Percentiles rank a stretch among this genome's conserved stretches.
Evolutionary conservation across 1,140 invertebrate genomes (phyloP).

Genomic region (Zaprionus inermis): DNA sequence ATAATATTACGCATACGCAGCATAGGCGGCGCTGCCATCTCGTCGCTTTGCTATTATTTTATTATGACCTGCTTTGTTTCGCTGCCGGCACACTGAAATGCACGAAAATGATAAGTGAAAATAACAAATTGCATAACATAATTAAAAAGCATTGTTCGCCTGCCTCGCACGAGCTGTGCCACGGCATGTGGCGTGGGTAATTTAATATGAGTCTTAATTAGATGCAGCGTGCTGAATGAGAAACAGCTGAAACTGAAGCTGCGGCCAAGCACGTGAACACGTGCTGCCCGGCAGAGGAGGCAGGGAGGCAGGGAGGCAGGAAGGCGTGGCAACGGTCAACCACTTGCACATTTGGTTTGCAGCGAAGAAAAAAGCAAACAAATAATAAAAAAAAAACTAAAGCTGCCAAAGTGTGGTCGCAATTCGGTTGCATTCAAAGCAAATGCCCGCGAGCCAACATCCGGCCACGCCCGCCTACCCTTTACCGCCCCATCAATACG

Average conservation of each 20-base stretch:
- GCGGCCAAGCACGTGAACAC: not conserved
- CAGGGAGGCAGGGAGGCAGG: not conserved
- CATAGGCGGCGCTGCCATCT: conserved; percentile 54
- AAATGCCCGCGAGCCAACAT: not conserved
- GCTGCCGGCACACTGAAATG: conserved; percentile 32
- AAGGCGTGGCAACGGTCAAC: not conserved
- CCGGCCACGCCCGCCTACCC: not conserved
- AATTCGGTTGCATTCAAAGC: conserved; percentile 7
- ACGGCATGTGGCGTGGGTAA: not conserved
- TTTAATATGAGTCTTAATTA: conserved; percentile 25
- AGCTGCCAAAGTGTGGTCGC: conserved; percentile 14
- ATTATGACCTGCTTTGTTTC: conserved; percentile 13
- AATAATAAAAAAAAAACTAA: not conserved
- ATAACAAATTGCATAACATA: conserved; percentile 53
- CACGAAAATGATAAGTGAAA: conserved; percentile 56
- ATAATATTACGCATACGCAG: conserved; percentile 68
- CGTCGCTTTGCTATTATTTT: conserved; percentile 9
- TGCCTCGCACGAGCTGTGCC: not conserved
- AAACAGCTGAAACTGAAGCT: not conserved
- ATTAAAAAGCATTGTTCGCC: conserved; percentile 39
- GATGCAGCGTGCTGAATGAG: conserved; percentile 12
- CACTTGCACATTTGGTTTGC: not conserved
- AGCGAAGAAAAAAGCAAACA: not conserved
- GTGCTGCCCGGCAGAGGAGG: not conserved
- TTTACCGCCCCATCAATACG: too few relatives aligned